Base-by-base conservation (phyloP, 2,888 invertebrate genomes). In the Papilio demoleus region DNA sequence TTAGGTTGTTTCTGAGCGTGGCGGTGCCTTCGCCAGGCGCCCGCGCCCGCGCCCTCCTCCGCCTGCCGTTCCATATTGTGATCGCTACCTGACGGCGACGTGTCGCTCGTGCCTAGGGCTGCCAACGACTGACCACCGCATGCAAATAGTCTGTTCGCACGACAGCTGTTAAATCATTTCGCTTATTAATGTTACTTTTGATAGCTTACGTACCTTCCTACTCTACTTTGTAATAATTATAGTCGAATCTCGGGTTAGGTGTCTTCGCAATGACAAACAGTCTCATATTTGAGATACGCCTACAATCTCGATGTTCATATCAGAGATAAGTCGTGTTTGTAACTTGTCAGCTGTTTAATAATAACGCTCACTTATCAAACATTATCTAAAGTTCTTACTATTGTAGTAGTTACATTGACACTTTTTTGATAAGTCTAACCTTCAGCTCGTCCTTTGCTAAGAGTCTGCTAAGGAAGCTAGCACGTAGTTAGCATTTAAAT, bases 1-100 rank as follows among this genome's bases (percentile, higher is more conserved):
- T 88, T 89, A 88, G 88, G 88, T 87, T 87, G 88, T 87, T 83
- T 86, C 88, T 79, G 87, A 87, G 84, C 83, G 81, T 83, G 79
- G 81, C 83, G 81, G 78, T 79, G 74, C 74, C 79, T 75, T 75
- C 76, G 78, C 70, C 75, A 73, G 77, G 78, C 78, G 74, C 73
- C 73, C 75, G 70, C 77, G 71, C 74, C 42, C 19, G 42, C 17
- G 40, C 40, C 6, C 40, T n/a, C 40, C n/a, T 42, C 73, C 71
- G 73, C 72, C 70, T 69, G 70, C 70, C 71, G 74, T 70, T 74
- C 74, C 72, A 73, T 71, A 74, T 76, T 70, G 67, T 72, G 71
- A 56, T 71, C 70, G 68, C 71, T 75, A 74, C 73, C 75, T 76
- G 73, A 45, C 47, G 60, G 45, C 62, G 36, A 36, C 72, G 68